Percentiles rank a stretch among this genome's conserved stretches.
phyloP scores from a whole-genome alignment of 1,140 invertebrate species.

The Drosophila sucinea region DNA sequence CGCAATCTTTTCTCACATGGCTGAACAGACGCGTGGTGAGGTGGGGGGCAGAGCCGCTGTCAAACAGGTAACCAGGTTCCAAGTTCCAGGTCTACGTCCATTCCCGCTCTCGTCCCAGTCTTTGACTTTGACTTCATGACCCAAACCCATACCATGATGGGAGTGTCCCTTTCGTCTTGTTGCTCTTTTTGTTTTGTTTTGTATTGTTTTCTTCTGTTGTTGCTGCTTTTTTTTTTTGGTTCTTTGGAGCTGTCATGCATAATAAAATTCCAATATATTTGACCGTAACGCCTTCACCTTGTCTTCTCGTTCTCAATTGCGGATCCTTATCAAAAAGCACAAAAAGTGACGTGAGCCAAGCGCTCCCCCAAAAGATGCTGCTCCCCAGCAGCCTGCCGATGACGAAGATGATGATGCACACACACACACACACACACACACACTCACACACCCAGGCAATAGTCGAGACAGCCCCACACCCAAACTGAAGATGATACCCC shows the following conservation, averaged over 20 bases:
- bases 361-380: conserved; percentile 23
- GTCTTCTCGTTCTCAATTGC: conserved; percentile 64
- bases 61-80: conserved; percentile 65
- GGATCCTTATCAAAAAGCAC: conserved; percentile 77
- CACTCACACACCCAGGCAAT: conserved; percentile 6
- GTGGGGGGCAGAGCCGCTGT: conserved; percentile 58
- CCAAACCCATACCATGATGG: conserved; percentile 47
- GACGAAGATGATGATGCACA: conserved; percentile 64
- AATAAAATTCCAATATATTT: conserved; percentile 81
- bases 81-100: conserved; percentile 23
- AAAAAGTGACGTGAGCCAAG: conserved; percentile 73
- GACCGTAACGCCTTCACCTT: conserved; percentile 69
- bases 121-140: conserved; percentile 50
- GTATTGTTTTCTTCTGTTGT: conserved; percentile 41
- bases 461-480: conserved; percentile 41
- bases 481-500: conserved; percentile 4
- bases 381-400: not conserved
- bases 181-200: conserved; percentile 23
- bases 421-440: conserved; percentile 25
- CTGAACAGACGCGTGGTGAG: conserved; percentile 56
- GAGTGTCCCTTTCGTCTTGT: conserved; percentile 70
- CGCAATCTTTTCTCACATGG: conserved; percentile 80
- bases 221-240: conserved; percentile 24
- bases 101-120: conserved; percentile 8
- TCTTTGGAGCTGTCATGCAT: conserved; percentile 75